Base-by-base conservation (phyloP, 2,113 vertebrate species). In the Tragelaphus buxtoni region DNA sequence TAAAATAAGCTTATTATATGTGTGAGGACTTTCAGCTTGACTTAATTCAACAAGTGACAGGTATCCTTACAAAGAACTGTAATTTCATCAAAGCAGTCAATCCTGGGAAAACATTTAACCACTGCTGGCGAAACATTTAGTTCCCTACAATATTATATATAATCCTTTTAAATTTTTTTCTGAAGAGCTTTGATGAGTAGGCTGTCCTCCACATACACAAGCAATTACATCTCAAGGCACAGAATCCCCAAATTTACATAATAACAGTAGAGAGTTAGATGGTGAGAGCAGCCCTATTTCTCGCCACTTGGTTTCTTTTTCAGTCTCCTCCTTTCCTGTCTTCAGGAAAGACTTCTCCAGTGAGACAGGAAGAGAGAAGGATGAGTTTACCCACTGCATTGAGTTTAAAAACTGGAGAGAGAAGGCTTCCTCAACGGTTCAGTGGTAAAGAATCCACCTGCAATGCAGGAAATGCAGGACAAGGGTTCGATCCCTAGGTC, bases 11-110 rank as follows among this genome's bases (percentile, higher is more conserved):
- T 58, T 55, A 17, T 96, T 83, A 58, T 5, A 80, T 18, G 42
- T 82, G 32, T n/a, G 47, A 83, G 53, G 20, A 79, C 79, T 97
- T 76, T 87, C n/a, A 53, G 69, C 56, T 49, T 91, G 42, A 91
- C 53, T 90, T 91, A 84, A 90, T 90, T 95, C 9, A 82, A 49
- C 0, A 6, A 56, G 51, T 72, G 74, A 88, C 51, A 94, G 74
- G 76, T 49, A 83, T 49, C 77, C 55, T 60, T 51, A 72, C 18
- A 90, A 92, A 88, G 39, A 90, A 69, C 28, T 83, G 6, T 74
- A 90, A 91, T 93, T 88, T 95, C 77, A 79, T 90, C 47, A 53
- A 88, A 93, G 74, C 9, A 84, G 39, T 88, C 30, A 45, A n/a
- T 91, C 55, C 45, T 58, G 14, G 39, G 49, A 90, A 93, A 88